Conservation (phyloP, 2,113 vertebrate species). For the Mormoops blainvillei region DNA sequence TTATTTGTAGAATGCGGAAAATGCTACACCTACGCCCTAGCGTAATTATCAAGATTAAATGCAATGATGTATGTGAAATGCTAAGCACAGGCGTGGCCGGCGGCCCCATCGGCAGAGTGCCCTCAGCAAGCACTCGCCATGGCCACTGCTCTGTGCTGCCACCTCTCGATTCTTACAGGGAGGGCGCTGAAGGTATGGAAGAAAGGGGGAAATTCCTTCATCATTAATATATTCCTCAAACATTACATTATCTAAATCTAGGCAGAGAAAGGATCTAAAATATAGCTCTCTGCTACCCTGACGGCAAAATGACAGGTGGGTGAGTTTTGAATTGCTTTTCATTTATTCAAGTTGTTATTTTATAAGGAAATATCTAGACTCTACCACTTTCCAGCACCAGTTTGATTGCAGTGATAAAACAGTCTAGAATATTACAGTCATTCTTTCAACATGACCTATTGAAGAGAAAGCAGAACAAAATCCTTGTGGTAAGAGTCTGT, state of each 20-base stretch:
- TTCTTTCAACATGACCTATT: not conserved
- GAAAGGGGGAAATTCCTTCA: not conserved
- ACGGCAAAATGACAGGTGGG: not conserved
- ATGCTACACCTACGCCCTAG: not conserved
- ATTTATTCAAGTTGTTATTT: not conserved
- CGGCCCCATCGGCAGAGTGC: no score
- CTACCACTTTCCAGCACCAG: not conserved
- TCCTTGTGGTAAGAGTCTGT: not conserved
- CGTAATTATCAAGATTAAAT: not conserved
- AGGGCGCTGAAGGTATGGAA: not conserved
- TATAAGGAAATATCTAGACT: not conserved
- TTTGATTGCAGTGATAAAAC: not conserved
- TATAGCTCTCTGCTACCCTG: not conserved
- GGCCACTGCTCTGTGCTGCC: no score
- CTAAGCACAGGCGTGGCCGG: accelerated
- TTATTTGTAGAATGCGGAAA: not conserved
- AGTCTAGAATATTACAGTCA: conserved; percentile 1
- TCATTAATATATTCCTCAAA: not conserved
- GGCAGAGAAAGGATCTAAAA: not conserved
- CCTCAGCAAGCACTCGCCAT: no score
- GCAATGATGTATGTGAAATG: not conserved
- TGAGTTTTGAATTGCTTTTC: not conserved
- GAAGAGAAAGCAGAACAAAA: conserved; percentile 4
- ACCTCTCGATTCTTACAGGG: no score
- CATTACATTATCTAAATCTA: not conserved